Evolutionary conservation across 2,797 vertebrate species (phyloP), one percentile per base, ranked within the genome.

Genomic region (Anabas testudineus): DNA sequence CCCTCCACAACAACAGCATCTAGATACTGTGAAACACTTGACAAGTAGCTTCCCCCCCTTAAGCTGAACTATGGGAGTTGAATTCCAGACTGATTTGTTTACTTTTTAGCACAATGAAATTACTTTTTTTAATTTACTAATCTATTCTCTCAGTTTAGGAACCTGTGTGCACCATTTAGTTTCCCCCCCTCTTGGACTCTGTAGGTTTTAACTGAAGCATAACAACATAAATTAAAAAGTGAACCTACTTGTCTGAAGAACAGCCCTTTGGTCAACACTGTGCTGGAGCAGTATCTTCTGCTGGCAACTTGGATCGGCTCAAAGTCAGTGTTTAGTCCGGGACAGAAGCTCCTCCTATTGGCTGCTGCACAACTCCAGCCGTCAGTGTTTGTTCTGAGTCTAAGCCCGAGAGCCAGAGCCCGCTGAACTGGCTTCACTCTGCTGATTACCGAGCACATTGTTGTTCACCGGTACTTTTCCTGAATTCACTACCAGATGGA

Each of bases 161-260:
- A 28, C 28, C 26, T 26, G 28, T 28, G 26, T 28, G 26, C 26
- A 28, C 26, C 28, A 28, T 28, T 28, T 1, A 26, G 28, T 4
- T 4, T 28, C 28, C 32, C 32, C 30, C 32, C 30, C 32, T 9
- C 30, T 30, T 32, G 30, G 7, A 9, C 7, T 32, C 8, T n/a
- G n/a, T n/a, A n/a, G n/a, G n/a, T n/a, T n/a, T 32, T 32, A 8
- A 32, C 7, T 32, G 30, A 32, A 8, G 8, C 8, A 32, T 30
- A 32, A 32, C 30, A 32, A 9, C 14, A 2, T 1, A 3, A 2
- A 19, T 21, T 2, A 12, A 21, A 0, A 21, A 0, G 1, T 24
- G 7, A 16, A 21, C 73, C 14, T 43, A 93, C 94, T 54, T 95
- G 94, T 87, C 92, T 88, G 82, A 95, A 92, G 47, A 94, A 6